A percentile compares a stretch with the other conserved stretches of the same genome.
These are phyloP conservation scores for Anorthoa munda DNA, from an alignment of 2,888 invertebrate genomes.

Conservation along the genomic window DNA sequence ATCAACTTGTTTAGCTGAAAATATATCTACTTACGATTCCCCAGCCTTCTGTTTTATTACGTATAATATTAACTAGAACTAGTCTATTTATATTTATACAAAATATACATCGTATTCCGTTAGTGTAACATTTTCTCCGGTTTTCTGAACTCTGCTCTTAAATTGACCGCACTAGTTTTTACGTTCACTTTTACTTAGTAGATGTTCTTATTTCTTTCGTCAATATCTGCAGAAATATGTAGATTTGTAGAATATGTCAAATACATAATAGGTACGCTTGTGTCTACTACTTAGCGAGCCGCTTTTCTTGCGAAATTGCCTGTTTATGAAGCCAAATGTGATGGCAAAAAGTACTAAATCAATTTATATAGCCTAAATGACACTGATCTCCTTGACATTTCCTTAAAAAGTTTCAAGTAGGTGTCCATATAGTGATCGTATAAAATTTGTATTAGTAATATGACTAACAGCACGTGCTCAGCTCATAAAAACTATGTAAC, in stretches of 20 bases:
- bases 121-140: slow-evolving; percentile 24
- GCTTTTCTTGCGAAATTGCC: slow-evolving; percentile 36
- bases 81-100: slow-evolving; percentile 39
- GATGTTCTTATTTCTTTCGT: slow-evolving; percentile 28
- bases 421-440: slow-evolving; percentile 44
- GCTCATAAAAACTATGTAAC: slow-evolving; percentile 58
- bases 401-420: slow-evolving; percentile 59
- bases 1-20: slow-evolving; percentile 42
- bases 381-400: slow-evolving; percentile 67
- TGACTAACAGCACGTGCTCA: slow-evolving; percentile 69
- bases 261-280: background rate
- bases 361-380: slow-evolving; percentile 53
- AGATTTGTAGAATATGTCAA: slow-evolving; percentile 45
- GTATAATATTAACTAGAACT: slow-evolving; percentile 42
- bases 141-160: slow-evolving; percentile 32
- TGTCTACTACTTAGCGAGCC: slow-evolving; percentile 22
- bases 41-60: slow-evolving; percentile 35
- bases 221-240: slow-evolving; percentile 27
- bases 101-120: slow-evolving; percentile 33
- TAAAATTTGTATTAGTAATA: slow-evolving; percentile 60
- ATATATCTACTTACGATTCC: slow-evolving; percentile 19
- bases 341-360: slow-evolving; percentile 43
- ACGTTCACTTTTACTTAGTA: background rate
- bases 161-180: slow-evolving; percentile 16
- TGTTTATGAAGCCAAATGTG: slow-evolving; percentile 24